Percentiles rank a stretch among this genome's conserved stretches.
Conservation (phyloP, 2,888 invertebrate genomes). For the Conops quadrifasciatus region DNA sequence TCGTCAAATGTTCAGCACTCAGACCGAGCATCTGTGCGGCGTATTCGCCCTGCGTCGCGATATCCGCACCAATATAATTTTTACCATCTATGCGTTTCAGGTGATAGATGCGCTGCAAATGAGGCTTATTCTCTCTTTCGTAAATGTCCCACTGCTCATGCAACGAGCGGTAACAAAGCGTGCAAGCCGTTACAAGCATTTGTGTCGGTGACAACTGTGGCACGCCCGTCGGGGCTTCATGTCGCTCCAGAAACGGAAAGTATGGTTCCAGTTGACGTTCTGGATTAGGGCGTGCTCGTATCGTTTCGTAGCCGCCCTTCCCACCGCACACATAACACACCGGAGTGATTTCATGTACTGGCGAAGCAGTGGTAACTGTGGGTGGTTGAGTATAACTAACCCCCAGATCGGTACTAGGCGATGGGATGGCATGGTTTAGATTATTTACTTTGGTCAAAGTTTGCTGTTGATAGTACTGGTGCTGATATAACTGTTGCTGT, state of each 20-base stretch:
- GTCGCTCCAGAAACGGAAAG: constrained; percentile 91
- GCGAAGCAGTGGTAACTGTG: constrained; percentile 39
- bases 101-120: constrained; percentile 89
- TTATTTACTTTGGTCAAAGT: constrained; percentile 42
- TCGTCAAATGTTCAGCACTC: constrained; percentile 68
- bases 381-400: constrained; percentile 30
- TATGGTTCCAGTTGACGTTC: constrained; percentile 80
- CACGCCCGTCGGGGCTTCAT: constrained; percentile 82
- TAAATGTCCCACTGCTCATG: constrained; percentile 92
- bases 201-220: constrained; percentile 63
- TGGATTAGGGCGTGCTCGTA: constrained; percentile 74
- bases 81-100: constrained; percentile 91
- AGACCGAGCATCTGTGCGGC: constrained; percentile 87
- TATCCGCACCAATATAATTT: constrained; percentile 88
- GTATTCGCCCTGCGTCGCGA: constrained; percentile 90
- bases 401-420: constrained; percentile 31
- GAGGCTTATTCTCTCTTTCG: constrained; percentile 85
- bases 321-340: constrained; percentile 80
- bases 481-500: constrained; percentile 41
- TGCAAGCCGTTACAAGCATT: constrained; percentile 76
- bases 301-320: constrained; percentile 71
- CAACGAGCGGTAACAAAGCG: constrained; percentile 85
- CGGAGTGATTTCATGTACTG: constrained; percentile 51
- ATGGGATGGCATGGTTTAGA: constrained; percentile 22
- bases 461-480: constrained; percentile 43